Evolutionary conservation across 2,113 vertebrate genomes (phyloP), one percentile per base, ranked within the genome.

Genomic region (Ia io): DNA sequence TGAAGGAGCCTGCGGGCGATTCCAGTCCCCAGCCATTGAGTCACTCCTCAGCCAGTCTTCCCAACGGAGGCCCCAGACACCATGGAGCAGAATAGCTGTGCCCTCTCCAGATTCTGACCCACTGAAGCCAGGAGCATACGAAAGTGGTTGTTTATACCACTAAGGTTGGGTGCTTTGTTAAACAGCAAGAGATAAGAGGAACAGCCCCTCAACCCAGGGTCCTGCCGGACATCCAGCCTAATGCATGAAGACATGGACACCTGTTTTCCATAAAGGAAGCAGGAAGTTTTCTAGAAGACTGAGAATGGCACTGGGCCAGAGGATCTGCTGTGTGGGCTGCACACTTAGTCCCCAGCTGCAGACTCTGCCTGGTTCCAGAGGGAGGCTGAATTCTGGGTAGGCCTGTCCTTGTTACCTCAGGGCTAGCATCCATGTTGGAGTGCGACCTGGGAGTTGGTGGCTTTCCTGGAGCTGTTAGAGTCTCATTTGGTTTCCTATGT

Each of bases 261-360:
- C 95, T 96, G 97, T 88, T 96, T 96, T 95, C 95, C 92, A 96
- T 96, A 97, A 95, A 96, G 61, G 65, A 92, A 90, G 84, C 80
- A 94, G 95, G 93, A 97, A 93, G 91, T 92, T 82, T 97, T 94
- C 80, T 90, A 94, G 91, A 96, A 97, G 90, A 28, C 76, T 53
- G 56, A 90, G 84, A 47, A 85, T 94, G 96, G 92, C 93, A 49
- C 35, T 22, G 51, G 61, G 90, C 87, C 97, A 97, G 84, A 70
- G 67, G 89, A 95, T 98, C 97, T 98, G 95, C 95, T 97, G 91
- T 95, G 95, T 40, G 51, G 94, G 94, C 96, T 97, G 92, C 96
- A 88, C 73, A 30, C 63, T 96, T 93, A 97, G 95, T 84, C 92
- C 87, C 82, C 74, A 74, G 96, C 96, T 65, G 90, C 65, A 69